phyloP scores from a whole-genome alignment of 1,140 invertebrate genomes.

The Paramacrobiotus metropolitanus region DNA sequence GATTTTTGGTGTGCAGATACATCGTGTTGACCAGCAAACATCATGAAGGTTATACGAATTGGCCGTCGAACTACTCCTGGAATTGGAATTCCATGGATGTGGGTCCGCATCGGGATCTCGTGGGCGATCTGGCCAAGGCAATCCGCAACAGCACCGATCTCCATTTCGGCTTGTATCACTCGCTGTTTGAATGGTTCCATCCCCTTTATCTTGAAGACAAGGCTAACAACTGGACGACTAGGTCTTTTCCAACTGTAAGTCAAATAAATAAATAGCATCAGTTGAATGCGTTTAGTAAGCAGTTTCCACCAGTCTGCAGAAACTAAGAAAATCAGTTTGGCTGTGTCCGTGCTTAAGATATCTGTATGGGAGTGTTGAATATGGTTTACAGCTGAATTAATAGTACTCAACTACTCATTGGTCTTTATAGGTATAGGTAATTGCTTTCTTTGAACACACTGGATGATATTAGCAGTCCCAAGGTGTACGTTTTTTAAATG shows the following conservation, averaged over 20 bases:
- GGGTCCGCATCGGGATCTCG: constrained; percentile 46
- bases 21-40: constrained; percentile 76
- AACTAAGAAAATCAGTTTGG: too few relatives aligned
- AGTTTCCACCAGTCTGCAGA: too few relatives aligned
- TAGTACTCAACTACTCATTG: too few relatives aligned
- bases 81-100: constrained; percentile 72
- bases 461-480: too few relatives aligned
- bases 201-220: constrained; percentile 54
- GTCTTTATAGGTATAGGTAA: too few relatives aligned
- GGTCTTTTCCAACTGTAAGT: constrained; percentile 28
- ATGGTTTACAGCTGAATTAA: too few relatives aligned
- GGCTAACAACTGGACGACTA: constrained; percentile 35
- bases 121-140: constrained; percentile 43
- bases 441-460: too few relatives aligned
- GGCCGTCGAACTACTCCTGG: constrained; percentile 59
- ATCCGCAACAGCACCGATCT: constrained; percentile 36
- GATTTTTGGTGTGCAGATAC: constrained; percentile 33
- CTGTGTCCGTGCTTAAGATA: too few relatives aligned
- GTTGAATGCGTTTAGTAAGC: too few relatives aligned
- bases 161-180: constrained; percentile 66
- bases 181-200: constrained; percentile 73
- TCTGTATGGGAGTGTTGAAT: too few relatives aligned
- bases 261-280: neutral
- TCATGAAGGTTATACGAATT: constrained; percentile 71
- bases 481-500: too few relatives aligned